Percentiles rank a stretch among this genome's conserved stretches.
These are phyloP conservation scores for Podarcis muralis DNA, from an alignment of 2,113 vertebrate species.

Conservation along the genomic window DNA sequence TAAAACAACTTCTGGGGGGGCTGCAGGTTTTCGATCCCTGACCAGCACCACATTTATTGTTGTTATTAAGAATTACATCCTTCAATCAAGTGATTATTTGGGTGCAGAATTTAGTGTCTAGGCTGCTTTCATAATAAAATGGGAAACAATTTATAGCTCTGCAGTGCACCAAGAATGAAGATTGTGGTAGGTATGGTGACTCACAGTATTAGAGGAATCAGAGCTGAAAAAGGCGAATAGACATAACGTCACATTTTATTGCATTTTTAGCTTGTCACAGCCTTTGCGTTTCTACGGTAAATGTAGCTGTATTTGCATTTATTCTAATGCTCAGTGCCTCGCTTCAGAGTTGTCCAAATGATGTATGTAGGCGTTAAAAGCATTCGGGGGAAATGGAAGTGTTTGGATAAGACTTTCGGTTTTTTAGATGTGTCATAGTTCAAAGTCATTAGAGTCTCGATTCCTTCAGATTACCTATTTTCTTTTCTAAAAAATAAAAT, in stretches of 20 bases:
- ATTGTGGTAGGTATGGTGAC: not conserved
- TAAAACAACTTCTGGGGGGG: not conserved
- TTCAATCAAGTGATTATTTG: not conserved
- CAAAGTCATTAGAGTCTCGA: slow-evolving; percentile 26
- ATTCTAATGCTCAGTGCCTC: slow-evolving; percentile 18
- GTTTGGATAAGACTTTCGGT: slow-evolving; percentile 27
- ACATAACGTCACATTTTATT: not conserved
- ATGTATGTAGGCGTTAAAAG: slow-evolving; percentile 32
- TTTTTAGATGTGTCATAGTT: slow-evolving; percentile 48
- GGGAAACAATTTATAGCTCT: not conserved
- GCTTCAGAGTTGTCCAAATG: slow-evolving; percentile 29
- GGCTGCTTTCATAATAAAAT: not conserved
- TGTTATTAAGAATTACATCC: too few relatives aligned
- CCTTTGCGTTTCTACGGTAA: slow-evolving; percentile 22
- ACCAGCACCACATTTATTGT: not conserved
- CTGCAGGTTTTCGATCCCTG: not conserved
- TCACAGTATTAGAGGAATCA: slow-evolving; percentile 1
- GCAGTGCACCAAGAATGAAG: not conserved
- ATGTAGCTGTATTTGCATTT: not conserved
- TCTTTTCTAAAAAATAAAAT: not conserved
- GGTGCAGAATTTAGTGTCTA: not conserved
- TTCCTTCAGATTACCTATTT: slow-evolving; percentile 27
- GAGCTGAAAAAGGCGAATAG: not conserved
- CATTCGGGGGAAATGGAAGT: slow-evolving; percentile 19
- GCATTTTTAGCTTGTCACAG: slow-evolving; percentile 26